A percentile compares a stretch with the other conserved stretches of the same genome.
Conservation (phyloP, 1,140 invertebrate genomes). For the Brevipalpus yothersi region DNA sequence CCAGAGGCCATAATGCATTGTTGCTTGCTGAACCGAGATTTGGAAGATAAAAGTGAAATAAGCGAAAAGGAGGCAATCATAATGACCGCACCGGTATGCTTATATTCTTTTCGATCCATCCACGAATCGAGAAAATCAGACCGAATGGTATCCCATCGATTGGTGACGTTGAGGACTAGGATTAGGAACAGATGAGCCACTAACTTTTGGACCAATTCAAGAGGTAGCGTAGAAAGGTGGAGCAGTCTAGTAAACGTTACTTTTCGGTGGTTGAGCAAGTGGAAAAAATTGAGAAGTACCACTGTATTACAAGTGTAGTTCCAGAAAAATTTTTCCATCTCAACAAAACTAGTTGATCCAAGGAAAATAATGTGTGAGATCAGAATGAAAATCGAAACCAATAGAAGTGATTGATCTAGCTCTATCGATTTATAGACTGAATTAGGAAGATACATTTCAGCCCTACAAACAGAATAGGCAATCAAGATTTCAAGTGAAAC, state of each 20-base stretch:
- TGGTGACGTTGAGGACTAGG: not conserved
- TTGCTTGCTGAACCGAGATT: not conserved
- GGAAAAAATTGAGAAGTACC: not conserved
- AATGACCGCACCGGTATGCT: not conserved
- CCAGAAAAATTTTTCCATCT: slow-evolving; percentile 9
- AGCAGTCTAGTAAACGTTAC: not conserved
- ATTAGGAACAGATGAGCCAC: not conserved
- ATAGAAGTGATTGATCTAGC: not conserved
- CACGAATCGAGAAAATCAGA: not conserved
- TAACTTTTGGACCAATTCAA: not conserved
- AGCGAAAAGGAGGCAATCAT: not conserved
- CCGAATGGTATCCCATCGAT: not conserved
- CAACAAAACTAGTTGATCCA: slow-evolving; percentile 9
- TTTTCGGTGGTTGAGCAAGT: not conserved
- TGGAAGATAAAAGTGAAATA: not conserved
- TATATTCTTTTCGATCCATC: not conserved
- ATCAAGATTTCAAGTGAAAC: not conserved
- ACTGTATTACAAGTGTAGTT: not conserved
- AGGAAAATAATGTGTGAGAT: not conserved
- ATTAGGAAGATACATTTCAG: not conserved
- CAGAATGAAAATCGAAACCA: not conserved
- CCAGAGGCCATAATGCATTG: slow-evolving; percentile 3
- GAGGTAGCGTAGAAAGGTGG: not conserved
- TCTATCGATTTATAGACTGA: not conserved
- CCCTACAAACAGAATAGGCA: not conserved